Conservation (phyloP, 2,113 vertebrate genomes). For the Daubentonia madagascariensis region DNA sequence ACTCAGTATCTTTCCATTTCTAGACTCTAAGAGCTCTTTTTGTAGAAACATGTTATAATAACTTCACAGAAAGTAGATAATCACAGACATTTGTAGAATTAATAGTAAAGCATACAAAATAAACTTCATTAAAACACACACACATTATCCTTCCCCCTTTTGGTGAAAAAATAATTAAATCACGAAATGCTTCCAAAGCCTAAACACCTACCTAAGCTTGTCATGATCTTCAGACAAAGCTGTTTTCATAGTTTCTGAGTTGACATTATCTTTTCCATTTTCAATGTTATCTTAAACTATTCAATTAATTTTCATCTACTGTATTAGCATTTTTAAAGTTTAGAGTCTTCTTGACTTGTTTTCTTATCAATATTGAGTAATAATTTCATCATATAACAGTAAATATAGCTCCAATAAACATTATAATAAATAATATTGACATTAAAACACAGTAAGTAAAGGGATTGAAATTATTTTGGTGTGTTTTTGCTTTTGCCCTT, state of each 20-base stretch:
- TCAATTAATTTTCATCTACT: neutral
- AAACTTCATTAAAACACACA: neutral
- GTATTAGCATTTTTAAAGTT: neutral
- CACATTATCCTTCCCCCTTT: neutral
- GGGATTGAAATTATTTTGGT: neutral
- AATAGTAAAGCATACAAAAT: neutral
- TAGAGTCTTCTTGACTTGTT: neutral
- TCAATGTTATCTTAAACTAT: neutral
- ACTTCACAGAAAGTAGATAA: neutral
- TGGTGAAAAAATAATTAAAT: neutral
- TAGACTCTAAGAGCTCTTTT: neutral
- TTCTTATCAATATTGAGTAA: neutral
- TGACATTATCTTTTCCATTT: neutral
- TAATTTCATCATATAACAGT: neutral
- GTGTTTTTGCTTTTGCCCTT: neutral
- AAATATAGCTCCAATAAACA: neutral
- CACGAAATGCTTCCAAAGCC: neutral
- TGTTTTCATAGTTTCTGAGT: neutral
- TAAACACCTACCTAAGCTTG: neutral
- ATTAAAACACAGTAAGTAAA: neutral
- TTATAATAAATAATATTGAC: neutral
- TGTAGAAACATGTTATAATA: neutral
- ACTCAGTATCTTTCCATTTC: neutral
- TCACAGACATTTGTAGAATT: neutral
- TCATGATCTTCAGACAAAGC: neutral